These are phyloP conservation scores for Pomacea maculata DNA, from an alignment of 1,140 invertebrate genomes.

Conservation along the genomic window DNA sequence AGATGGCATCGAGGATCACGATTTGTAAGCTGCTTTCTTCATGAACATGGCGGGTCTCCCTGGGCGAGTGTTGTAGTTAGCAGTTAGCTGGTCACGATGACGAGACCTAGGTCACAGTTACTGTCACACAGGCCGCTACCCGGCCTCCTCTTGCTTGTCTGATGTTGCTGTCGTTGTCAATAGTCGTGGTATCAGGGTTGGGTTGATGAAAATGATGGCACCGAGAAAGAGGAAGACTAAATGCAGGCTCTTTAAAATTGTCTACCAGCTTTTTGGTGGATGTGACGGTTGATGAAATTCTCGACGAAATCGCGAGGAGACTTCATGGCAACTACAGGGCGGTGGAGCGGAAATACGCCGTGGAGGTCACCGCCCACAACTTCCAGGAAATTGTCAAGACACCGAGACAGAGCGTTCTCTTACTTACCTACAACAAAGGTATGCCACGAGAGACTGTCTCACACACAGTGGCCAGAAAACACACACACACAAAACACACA, in stretches of 20 bases:
- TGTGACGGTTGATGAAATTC: constrained; percentile 29
- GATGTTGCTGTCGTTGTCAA: no score
- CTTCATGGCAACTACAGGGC: constrained; percentile 27
- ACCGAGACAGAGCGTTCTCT: constrained; percentile 32
- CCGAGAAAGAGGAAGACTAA: no score
- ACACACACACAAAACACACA: not conserved
- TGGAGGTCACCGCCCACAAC: constrained; percentile 28
- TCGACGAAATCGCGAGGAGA: constrained; percentile 19
- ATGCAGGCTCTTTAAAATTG: no score
- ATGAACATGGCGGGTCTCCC: not conserved
- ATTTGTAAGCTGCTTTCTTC: constrained; percentile 14
- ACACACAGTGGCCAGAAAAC: not conserved
- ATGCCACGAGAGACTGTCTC: not conserved
- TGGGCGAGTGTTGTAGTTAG: no score
- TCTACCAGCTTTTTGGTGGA: constrained; percentile 15
- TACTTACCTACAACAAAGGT: constrained; percentile 36
- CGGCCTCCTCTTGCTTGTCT: no score
- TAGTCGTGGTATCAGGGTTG: no score
- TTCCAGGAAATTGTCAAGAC: constrained; percentile 35
- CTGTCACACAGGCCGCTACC: no score
- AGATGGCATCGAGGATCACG: constrained; percentile 17
- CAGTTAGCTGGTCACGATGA: no score
- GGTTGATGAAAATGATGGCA: no score
- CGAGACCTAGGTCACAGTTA: no score
- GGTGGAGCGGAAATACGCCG: constrained; percentile 27